Evolutionary conservation across 2,113 vertebrate species (phyloP), one percentile per base, ranked within the genome.

Genomic region (Baryphthengus martii): DNA sequence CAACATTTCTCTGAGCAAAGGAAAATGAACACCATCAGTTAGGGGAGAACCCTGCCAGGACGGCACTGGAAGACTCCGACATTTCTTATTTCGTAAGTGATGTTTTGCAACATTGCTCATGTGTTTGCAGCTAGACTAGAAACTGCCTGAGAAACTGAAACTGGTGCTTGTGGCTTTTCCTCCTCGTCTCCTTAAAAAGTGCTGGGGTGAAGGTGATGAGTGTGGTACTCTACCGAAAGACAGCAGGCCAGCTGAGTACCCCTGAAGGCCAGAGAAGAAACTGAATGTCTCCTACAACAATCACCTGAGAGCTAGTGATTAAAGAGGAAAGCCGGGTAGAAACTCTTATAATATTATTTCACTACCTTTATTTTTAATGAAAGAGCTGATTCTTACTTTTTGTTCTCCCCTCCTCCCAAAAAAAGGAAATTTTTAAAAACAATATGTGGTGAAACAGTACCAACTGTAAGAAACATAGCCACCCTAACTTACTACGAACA

Each of bases 181-280:
- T 50, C 12, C 18, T 50, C 2, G 1, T 5, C 47, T 71, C 61
- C 40, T 40, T 9, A 23, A 20, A 35, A 83, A 65, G 72, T 0
- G 0, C 0, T 47, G 40, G 44, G 35, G 13, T 0, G 1, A 29
- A n/a, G 17, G 11, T 18, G n/a, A 13, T 9, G 37, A 18, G 8
- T 24, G 65, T 2, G 9, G 12, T 26, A 70, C 11, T 8, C 68
- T 49, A 11, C 37, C 10, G 28, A 11, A 10, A 39, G 20, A 79
- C 1, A 33, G 11, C 3, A 2, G 29, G 10, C 4, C 71, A 52
- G 62, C 5, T 2, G 35, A 49, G 49, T 15, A 17, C 10, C 13
- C 8, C 13, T 76, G 20, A 65, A 35, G 28, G 26, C 20, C 37
- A 53, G 24, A 0, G 3, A 24, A 65, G 26, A 39, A 55, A 35